These are phyloP conservation scores for Columbina picui DNA, from an alignment of 2,113 vertebrate genomes.

Conservation along the genomic window DNA sequence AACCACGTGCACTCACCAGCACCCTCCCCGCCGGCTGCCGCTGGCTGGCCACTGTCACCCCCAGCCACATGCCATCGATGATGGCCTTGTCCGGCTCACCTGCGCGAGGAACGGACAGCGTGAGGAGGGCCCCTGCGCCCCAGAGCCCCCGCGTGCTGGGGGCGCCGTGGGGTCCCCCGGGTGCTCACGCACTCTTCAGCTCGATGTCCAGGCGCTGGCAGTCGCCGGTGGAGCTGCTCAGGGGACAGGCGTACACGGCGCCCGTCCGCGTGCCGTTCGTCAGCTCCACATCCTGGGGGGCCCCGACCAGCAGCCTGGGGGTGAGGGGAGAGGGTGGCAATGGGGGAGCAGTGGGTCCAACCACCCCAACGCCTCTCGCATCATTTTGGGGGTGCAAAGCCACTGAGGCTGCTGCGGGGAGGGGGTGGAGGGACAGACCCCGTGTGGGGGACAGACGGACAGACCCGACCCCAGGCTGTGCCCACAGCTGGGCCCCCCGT, in stretches of 20 bases:
- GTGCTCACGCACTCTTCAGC: slow-evolving; percentile 77
- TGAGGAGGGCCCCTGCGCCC: accelerated
- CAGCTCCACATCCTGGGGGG: slow-evolving; percentile 82
- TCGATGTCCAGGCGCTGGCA: slow-evolving; percentile 86
- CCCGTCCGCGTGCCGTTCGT: slow-evolving; percentile 83
- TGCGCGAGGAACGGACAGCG: background rate
- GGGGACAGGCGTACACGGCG: slow-evolving; percentile 88
- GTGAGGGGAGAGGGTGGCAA: background rate
- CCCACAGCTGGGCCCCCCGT: background rate
- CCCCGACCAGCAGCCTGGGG: slow-evolving; percentile 86
- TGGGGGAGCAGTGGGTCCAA: accelerated
- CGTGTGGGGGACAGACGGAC: accelerated
- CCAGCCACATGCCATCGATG: slow-evolving; percentile 96
- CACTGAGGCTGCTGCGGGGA: too few species aligned
- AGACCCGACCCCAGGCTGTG: accelerated
- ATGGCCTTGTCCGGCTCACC: slow-evolving; percentile 80
- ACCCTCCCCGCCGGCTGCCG: slow-evolving; percentile 73
- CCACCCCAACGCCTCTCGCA: accelerated
- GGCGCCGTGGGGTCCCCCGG: background rate
- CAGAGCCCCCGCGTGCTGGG: accelerated
- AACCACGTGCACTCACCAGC: slow-evolving; percentile 85
- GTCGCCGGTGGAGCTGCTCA: slow-evolving; percentile 75
- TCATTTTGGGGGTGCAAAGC: background rate
- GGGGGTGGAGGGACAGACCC: background rate
- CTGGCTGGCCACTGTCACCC: slow-evolving; percentile 92